Evolutionary conservation across 2,797 vertebrate species (phyloP), one percentile per base, ranked within the genome.

Genomic region (Betta splendens): DNA sequence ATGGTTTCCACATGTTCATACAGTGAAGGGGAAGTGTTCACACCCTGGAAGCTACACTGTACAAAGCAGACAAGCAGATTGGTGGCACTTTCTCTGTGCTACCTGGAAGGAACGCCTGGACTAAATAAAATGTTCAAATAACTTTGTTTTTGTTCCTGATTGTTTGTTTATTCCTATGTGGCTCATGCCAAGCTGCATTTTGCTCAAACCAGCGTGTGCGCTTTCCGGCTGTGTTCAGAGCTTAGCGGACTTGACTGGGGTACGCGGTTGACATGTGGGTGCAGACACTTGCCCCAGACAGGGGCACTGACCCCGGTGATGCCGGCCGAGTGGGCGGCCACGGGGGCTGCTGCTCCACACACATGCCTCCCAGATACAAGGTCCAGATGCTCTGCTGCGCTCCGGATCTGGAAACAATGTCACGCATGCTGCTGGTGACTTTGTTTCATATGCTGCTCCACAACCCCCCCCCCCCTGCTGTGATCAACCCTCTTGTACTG

Each of bases 201-300:
- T 44, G 64, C 68, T 88, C 82, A 87, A 81, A 79, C 52, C 58
- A 5, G 66, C 60, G 22, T 69, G 63, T 62, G 58, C 18, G 69
- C 65, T 87, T 68, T 49, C 47, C 17, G 69, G 84, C 75, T 75
- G 43, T 28, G 39, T 80, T 87, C 69, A 70, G 72, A 75, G 72
- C 72, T 87, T 77, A 91, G 80, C 69, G 63, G 69, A 80, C 78
- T 62, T 85, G 90, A 92, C 85, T 88, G 76, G 63, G 69, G 69
- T 68, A 50, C 51, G 33, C 58, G 59, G 72, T 74, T 83, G 81
- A 86, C 72, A 87, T 69, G 80, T 63, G 79, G 82, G 83, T 71
- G 81, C 69, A 75, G 81, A 87, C 87, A 87, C 83, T 83, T 68
- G 79, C 71, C 79, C 64, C 67, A 72, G 85, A 89, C 64, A 69